Evolutionary conservation across 2,797 vertebrate genomes (phyloP), one percentile per base, ranked within the genome.

Genomic region (Chaetodon trifasciatus): DNA sequence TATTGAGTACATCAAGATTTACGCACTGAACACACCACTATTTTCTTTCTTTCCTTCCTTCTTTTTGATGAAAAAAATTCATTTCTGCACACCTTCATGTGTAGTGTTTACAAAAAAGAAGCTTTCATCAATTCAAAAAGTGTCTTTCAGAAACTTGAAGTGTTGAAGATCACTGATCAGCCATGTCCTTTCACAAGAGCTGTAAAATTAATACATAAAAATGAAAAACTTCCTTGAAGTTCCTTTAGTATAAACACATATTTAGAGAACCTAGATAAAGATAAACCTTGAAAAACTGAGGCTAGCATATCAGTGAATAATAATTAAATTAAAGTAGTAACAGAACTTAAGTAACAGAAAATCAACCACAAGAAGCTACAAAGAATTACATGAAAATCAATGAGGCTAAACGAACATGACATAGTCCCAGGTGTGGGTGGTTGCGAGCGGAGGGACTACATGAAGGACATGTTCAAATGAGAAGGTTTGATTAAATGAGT

Each of bases 401-500:
- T 15, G 44, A 46, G 44, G 44, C 5, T 21, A 50, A 50, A 50
- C 53, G 11, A 78, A 61, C 6, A 40, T 32, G 9, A 23, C 3
- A 40, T 10, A 32, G 16, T 46, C 42, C 23, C 39, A 46, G 42
- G 8, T 28, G 56, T 40, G 13, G 6, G 11, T 23, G 10, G 24
- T 21, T 52, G 32, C 58, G 11, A 64, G 24, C 53, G 28, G 24
- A 24, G 11, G 40, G 32, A 56, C 35, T 46, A 24, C 21, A 24
- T 24, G 12, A 63, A 66, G 6, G 17, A 61, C 44, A 64, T n/a
- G 15, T 66, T 58, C n/a, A 70, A 47, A 60, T 16, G 19, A 64
- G 52, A 58, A 19, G 17, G 44, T 61, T 17, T 55, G 46, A 40
- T 56, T 47, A 56, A 67, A 65, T 62, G 8, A 74, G 58, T 64